Conservation (phyloP, 2,113 vertebrate species). For the Himantopus leucocephalus region DNA sequence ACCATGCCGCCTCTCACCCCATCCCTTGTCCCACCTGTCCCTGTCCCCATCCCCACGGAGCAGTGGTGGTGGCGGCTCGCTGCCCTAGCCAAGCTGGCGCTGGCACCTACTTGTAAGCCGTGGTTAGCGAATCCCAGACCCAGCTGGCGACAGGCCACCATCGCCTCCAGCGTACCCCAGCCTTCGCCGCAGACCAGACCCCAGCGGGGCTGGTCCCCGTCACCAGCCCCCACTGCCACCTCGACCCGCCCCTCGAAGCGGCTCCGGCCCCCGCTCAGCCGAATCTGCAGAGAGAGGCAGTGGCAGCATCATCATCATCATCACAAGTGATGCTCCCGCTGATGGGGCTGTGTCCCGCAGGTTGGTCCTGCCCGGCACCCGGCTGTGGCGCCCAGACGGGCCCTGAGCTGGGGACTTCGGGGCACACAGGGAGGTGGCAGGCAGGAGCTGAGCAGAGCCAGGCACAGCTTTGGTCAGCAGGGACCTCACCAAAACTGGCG, state of each 20-base stretch:
- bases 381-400: fast-evolving
- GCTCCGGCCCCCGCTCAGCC: slow-evolving; percentile 88
- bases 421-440: not conserved
- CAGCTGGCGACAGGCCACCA: slow-evolving; percentile 92
- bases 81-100: not conserved
- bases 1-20: not conserved
- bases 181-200: slow-evolving; percentile 92
- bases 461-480: not conserved
- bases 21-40: no score
- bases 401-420: not conserved
- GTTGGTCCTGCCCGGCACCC: not conserved
- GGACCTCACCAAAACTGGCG: fast-evolving
- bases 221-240: slow-evolving; percentile 73
- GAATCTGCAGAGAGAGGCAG: slow-evolving; percentile 82
- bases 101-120: slow-evolving; percentile 87
- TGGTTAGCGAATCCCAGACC: slow-evolving; percentile 93
- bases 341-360: fast-evolving
- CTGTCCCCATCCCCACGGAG: fast-evolving
- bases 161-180: slow-evolving; percentile 90
- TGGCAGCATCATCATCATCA: not conserved
- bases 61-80: not conserved
- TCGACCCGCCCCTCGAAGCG: slow-evolving; percentile 91
- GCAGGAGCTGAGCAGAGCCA: not conserved
- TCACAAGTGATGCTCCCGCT: not conserved
- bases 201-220: slow-evolving; percentile 80